These are phyloP conservation scores for Augochlorella aurata DNA, from an alignment of 2,888 invertebrate genomes.

Conservation along the genomic window DNA sequence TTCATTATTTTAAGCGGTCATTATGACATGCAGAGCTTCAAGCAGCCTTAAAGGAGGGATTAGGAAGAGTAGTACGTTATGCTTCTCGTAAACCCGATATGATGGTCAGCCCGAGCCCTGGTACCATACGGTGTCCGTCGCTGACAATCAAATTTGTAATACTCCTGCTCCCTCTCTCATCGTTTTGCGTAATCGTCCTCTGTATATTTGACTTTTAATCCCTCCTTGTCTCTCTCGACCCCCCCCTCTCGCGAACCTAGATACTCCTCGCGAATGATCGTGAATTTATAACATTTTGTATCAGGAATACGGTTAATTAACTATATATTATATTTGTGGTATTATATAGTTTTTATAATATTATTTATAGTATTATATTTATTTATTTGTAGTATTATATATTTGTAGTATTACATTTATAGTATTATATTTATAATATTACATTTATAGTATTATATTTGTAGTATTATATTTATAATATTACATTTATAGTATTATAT, in stretches of 20 bases:
- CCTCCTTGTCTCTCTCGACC: no score
- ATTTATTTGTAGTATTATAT: no score
- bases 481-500: no score
- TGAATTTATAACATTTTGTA: background rate
- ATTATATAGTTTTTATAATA: no score
- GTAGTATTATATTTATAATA: no score
- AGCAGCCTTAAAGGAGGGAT: conserved; percentile 15
- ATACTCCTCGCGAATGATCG: background rate
- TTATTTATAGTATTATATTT: no score
- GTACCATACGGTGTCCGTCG: background rate
- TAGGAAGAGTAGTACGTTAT: background rate
- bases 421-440: no score
- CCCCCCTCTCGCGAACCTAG: background rate
- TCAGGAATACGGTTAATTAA: no score
- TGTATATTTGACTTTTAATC: background rate
- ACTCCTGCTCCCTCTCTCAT: background rate
- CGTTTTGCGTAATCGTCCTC: background rate
- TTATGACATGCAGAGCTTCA: conserved; percentile 16
- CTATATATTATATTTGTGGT: no score
- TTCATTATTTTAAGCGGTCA: conserved; percentile 21
- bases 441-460: no score
- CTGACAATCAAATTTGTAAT: background rate
- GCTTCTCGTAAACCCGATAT: conserved; percentile 4
- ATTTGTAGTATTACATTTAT: no score
- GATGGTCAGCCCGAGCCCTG: background rate